Percentiles rank a stretch among this genome's conserved stretches.
Conservation (phyloP, 2,888 invertebrate species). For the Nipponacmea schrenckii region DNA sequence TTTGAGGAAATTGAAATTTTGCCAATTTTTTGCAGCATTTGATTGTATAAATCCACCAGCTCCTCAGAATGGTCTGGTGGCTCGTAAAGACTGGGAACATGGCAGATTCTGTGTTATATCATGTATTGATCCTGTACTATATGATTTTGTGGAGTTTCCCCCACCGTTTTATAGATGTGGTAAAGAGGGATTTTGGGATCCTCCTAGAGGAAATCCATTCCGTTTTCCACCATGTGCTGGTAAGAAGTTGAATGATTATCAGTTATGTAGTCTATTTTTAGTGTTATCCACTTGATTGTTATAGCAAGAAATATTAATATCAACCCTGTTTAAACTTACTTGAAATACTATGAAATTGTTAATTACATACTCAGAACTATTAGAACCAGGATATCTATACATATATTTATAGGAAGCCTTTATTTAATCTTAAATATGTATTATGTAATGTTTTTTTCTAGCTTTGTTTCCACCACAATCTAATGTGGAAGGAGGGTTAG, state of each 20-base stretch:
- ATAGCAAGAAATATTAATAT: too few relatives aligned
- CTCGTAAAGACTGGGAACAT: conserved; percentile 40
- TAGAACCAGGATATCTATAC: too few relatives aligned
- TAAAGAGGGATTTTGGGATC: conserved; percentile 93
- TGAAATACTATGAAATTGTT: too few relatives aligned
- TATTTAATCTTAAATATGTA: too few relatives aligned
- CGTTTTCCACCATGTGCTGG: conserved; percentile 53
- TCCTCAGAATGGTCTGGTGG: conserved; percentile 40
- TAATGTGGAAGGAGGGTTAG: conserved; percentile 36
- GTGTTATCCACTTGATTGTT: neutral
- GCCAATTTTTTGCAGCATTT: conserved; percentile 38
- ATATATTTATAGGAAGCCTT: too few relatives aligned
- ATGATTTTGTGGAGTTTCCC: conserved; percentile 86
- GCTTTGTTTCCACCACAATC: conserved; percentile 25
- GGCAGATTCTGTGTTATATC: conserved; percentile 51
- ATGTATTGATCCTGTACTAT: conserved; percentile 58
- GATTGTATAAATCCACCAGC: conserved; percentile 46
- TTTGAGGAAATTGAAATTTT: too few relatives aligned
- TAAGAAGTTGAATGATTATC: conserved; percentile 24
- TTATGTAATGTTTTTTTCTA: neutral
- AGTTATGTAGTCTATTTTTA: neutral
- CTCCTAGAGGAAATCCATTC: conserved; percentile 49
- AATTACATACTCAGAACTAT: too few relatives aligned
- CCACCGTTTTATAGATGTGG: conserved; percentile 97
- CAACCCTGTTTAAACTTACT: too few relatives aligned